phyloP scores from a whole-genome alignment of 2,113 vertebrate species.

The Todiramphus saurophagus region DNA sequence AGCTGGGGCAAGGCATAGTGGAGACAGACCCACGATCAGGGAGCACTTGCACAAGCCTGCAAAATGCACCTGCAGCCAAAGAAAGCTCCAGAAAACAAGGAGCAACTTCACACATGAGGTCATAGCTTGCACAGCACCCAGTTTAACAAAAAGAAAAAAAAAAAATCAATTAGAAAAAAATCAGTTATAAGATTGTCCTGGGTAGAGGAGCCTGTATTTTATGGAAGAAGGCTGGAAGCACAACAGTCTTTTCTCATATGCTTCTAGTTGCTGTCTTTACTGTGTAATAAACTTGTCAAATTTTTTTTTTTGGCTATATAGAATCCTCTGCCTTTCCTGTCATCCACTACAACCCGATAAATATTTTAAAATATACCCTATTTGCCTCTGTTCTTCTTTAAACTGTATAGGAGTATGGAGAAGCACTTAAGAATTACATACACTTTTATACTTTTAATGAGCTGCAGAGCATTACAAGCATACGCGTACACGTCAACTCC shows the following conservation, averaged over 20 bases:
- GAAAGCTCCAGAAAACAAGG: not conserved
- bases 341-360: not conserved
- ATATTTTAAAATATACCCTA: not conserved
- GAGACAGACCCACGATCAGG: not conserved
- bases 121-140: not conserved
- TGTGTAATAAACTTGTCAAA: not conserved
- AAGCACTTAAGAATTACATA: not conserved
- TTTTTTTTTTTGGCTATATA: not conserved
- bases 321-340: not conserved
- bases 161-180: no score
- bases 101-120: rapidly evolving
- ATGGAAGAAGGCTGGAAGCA: not conserved
- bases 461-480: not conserved
- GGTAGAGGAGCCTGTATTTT: not conserved
- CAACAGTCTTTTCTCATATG: not conserved
- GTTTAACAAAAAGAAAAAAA: not conserved
- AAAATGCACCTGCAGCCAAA: not conserved
- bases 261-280: not conserved
- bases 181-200: not conserved
- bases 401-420: not conserved
- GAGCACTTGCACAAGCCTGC: not conserved
- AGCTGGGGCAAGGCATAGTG: not conserved
- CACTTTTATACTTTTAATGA: not conserved
- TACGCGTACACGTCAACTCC: not conserved
- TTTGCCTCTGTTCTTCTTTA: not conserved